Evolutionary conservation across 1,140 invertebrate species (phyloP), one percentile per base, ranked within the genome.

Genomic region (Zaprionus nigranus): DNA sequence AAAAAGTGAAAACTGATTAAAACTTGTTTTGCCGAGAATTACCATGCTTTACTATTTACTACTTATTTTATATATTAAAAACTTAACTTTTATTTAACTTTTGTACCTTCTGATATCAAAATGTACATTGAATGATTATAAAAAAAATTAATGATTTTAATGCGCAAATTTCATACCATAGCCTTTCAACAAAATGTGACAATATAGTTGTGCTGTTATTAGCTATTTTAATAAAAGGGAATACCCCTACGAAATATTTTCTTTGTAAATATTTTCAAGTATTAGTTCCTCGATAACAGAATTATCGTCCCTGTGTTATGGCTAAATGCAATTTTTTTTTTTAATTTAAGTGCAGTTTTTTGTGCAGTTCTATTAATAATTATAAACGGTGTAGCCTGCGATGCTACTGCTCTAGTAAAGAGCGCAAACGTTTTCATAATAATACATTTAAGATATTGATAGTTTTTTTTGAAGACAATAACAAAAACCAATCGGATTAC

Each of bases 281-380:
- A 17, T 17, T 3, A 46, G 6, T 46, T 46, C 7, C n/a, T 7
- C 40, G 40, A 46, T 46, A 46, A 46, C 40, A 46, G 1, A 20
- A 17, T 17, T 46, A 46, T n/a, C n/a, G 17, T 46, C 40, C 40
- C 40, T 46, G 40, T 46, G 40, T 46, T 46, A 17, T 46, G 40
- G 40, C n/a, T 46, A 46, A 46, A 17, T 17, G 40, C n/a, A 46
- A 17, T 46, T 46, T 17, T 17, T 46, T 17, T 17, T 17, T 7
- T 17, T 17, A 3, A 46, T 17, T 38, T 46, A 46, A 46, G 40
- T 46, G 40, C n/a, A 46, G 40, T 7, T 17, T 17, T 17, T 46
- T 46, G 40, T 46, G n/a, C n/a, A 46, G n/a, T 46, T 46, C 7
- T 46, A 46, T 46, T 17, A 17, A 46, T 46, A 40, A 46, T 46